phyloP scores from a whole-genome alignment of 2,888 invertebrate genomes.

The Alloplasta piceator region DNA sequence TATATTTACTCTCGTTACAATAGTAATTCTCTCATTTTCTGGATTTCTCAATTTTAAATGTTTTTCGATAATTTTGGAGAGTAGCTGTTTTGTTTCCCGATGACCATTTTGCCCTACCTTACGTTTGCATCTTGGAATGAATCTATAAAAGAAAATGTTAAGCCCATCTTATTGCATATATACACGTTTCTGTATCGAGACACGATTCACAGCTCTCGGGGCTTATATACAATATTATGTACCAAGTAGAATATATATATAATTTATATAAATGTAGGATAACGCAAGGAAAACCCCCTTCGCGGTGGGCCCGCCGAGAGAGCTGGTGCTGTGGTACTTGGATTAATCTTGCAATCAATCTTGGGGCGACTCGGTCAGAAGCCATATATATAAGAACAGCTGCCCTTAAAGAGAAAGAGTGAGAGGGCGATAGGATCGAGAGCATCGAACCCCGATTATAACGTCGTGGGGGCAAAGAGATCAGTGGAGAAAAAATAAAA shows the following conservation, averaged over 20 bases:
- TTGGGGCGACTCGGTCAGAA: slow-evolving; percentile 76
- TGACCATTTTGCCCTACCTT: too few relatives aligned
- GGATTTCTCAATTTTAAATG: too few relatives aligned
- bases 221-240: too few relatives aligned
- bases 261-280: background rate
- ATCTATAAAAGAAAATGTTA: slow-evolving; percentile 51
- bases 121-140: slow-evolving; percentile 28
- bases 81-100: too few relatives aligned
- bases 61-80: too few relatives aligned
- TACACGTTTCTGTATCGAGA: too few relatives aligned
- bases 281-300: slow-evolving; percentile 46
- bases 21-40: too few relatives aligned
- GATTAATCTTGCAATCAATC: slow-evolving; percentile 81
- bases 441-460: slow-evolving; percentile 65
- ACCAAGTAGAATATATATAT: too few relatives aligned
- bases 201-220: too few relatives aligned
- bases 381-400: slow-evolving; percentile 73
- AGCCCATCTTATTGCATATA: slow-evolving; percentile 23
- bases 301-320: slow-evolving; percentile 32
- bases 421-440: slow-evolving; percentile 13
- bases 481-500: slow-evolving; percentile 63
- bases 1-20: too few relatives aligned
- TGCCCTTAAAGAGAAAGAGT: slow-evolving; percentile 66
- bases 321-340: slow-evolving; percentile 72
- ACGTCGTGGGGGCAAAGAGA: slow-evolving; percentile 72